Evolutionary conservation across 2,797 vertebrate genomes (phyloP).

Genomic region (Onychomys torridus): DNA sequence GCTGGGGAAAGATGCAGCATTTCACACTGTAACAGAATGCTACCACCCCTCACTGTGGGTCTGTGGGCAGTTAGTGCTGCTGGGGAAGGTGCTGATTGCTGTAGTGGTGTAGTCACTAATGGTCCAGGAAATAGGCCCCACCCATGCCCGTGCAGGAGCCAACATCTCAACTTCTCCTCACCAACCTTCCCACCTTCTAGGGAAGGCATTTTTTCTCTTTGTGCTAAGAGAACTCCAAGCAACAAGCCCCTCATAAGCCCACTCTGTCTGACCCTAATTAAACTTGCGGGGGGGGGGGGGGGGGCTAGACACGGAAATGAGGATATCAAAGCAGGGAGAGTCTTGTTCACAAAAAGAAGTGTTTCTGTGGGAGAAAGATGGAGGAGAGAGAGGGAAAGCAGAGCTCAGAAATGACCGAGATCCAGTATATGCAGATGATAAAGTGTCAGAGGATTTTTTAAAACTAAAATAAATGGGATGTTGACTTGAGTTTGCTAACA

Average conservation of each 20-base stretch:
- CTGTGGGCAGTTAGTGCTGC: background rate
- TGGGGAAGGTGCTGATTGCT: too few species aligned
- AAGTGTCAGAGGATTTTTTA: background rate
- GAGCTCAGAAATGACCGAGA: background rate
- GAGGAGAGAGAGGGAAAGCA: background rate
- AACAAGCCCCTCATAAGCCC: too few species aligned
- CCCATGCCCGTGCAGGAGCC: rapidly evolving
- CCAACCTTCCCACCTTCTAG: background rate
- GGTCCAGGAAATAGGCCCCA: too few species aligned
- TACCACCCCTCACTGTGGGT: background rate
- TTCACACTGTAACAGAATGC: background rate
- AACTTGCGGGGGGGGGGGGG: too few species aligned
- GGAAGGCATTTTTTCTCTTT: background rate
- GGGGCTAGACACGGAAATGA: too few species aligned
- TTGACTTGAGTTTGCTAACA: background rate
- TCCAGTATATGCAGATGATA: too few species aligned
- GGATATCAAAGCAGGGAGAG: too few species aligned
- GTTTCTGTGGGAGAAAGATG: background rate
- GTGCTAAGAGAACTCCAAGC: background rate
- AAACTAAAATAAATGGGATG: background rate
- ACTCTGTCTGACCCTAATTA: too few species aligned
- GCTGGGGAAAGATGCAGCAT: background rate
- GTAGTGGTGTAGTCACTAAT: background rate
- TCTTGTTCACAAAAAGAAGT: background rate
- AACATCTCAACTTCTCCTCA: background rate